phyloP scores from a whole-genome alignment of 2,888 invertebrate genomes.

The Notodromas monacha region DNA sequence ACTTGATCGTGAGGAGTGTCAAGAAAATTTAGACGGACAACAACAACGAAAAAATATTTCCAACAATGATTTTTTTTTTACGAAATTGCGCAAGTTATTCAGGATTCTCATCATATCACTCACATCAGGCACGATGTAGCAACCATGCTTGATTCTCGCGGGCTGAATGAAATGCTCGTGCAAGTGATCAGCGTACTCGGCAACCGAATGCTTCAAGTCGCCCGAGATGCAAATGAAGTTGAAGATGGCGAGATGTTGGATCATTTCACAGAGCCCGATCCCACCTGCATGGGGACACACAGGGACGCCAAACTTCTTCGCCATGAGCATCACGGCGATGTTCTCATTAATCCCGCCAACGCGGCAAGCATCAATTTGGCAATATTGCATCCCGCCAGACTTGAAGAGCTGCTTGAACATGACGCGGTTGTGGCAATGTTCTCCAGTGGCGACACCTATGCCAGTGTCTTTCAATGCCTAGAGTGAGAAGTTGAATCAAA shows the following conservation, averaged over 20 bases:
- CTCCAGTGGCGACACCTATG: conserved; percentile 63
- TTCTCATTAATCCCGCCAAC: conserved; percentile 65
- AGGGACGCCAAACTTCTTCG: conserved; percentile 31
- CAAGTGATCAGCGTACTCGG: conserved; percentile 18
- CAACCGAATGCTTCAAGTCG: conserved; percentile 20
- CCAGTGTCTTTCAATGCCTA: conserved; percentile 28
- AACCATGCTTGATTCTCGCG: conserved; percentile 14
- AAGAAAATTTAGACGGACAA: too few species aligned
- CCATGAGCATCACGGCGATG: conserved; percentile 56
- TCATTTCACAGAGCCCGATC: conserved; percentile 68
- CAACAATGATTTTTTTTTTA: too few species aligned
- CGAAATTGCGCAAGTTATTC: neutral
- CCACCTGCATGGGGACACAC: conserved; percentile 87
- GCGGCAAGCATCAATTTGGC: conserved; percentile 63
- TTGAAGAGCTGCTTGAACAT: conserved; percentile 70
- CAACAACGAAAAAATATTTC: too few species aligned
- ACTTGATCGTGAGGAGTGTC: too few species aligned
- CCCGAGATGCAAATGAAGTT: conserved; percentile 40
- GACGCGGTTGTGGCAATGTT: conserved; percentile 64
- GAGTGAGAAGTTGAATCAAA: conserved; percentile 6
- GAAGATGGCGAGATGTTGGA: conserved; percentile 65
- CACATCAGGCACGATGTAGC: conserved; percentile 15
- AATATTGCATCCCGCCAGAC: conserved; percentile 42
- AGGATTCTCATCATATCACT: conserved; percentile 6
- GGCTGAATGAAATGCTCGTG: conserved; percentile 18